phyloP scores from a whole-genome alignment of 1,140 invertebrate genomes.

The Drepana arcuata region DNA sequence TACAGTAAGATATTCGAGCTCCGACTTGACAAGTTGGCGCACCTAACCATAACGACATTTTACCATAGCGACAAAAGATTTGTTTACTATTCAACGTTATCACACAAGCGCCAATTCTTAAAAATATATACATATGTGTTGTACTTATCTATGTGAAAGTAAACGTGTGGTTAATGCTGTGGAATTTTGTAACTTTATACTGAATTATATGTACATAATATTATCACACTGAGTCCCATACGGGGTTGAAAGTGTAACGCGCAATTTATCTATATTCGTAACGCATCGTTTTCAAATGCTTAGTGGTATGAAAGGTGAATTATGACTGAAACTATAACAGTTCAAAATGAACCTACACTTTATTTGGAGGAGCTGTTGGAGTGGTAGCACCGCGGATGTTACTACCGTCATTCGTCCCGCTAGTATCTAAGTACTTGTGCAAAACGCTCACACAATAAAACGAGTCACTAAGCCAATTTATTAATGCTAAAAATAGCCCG shows the following conservation, averaged over 20 bases:
- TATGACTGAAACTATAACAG: slow-evolving; percentile 12
- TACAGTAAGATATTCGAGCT: slow-evolving; percentile 17
- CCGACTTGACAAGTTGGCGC: slow-evolving; percentile 9
- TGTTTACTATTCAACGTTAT: too few species aligned
- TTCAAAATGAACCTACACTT: slow-evolving; percentile 32
- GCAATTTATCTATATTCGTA: too few species aligned
- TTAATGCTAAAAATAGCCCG: slow-evolving; percentile 66
- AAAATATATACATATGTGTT: too few species aligned
- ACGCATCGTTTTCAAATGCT: slow-evolving; percentile 18
- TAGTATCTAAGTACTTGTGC: too few species aligned
- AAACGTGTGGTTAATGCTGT: too few species aligned
- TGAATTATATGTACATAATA: too few species aligned
- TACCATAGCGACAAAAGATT: too few species aligned
- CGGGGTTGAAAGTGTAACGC: too few species aligned
- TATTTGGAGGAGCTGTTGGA: slow-evolving; percentile 8
- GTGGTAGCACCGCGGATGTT: slow-evolving; percentile 23
- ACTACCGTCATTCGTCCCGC: slow-evolving; percentile 19
- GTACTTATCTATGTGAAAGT: too few species aligned
- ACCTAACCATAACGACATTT: slow-evolving; percentile 2
- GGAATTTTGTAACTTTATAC: too few species aligned
- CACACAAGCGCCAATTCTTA: too few species aligned
- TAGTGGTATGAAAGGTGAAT: slow-evolving; percentile 18
- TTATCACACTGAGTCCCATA: too few species aligned
- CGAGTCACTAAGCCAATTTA: slow-evolving; percentile 67
- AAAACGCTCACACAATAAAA: slow-evolving; percentile 57